A percentile compares a stretch with the other conserved stretches of the same genome.
Conservation (phyloP, 2,888 invertebrate species). For the Epicampocera succincta region DNA sequence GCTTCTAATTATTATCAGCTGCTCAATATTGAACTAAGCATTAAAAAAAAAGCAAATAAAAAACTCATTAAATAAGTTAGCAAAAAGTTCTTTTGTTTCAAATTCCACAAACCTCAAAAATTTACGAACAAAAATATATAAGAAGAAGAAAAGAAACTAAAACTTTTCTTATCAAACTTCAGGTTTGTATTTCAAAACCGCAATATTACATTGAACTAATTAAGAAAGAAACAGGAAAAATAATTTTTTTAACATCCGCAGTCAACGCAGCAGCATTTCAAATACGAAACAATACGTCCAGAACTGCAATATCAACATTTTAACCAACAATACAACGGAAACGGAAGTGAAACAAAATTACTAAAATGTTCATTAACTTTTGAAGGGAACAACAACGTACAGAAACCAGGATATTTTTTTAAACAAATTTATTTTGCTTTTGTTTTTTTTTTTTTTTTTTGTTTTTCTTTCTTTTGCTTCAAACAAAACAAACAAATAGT, state of each 20-base stretch:
- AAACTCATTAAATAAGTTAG: too few relatives aligned
- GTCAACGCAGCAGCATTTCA: slow-evolving; percentile 11
- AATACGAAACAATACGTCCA: slow-evolving; percentile 30
- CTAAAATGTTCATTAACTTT: slow-evolving; percentile 43
- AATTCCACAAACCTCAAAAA: too few relatives aligned
- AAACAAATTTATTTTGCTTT: background rate
- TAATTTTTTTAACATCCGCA: slow-evolving; percentile 43
- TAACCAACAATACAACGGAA: slow-evolving; percentile 36
- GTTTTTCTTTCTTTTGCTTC: background rate
- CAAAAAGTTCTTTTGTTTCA: too few relatives aligned
- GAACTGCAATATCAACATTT: slow-evolving; percentile 34
- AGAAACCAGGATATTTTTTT: slow-evolving; percentile 21
- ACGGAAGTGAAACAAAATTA: slow-evolving; percentile 50
- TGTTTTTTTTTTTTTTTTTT: background rate
- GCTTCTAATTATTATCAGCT: too few relatives aligned
- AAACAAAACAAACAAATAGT: slow-evolving; percentile 42
- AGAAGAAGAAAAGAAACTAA: too few relatives aligned
- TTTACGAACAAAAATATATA: too few relatives aligned
- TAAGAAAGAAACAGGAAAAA: slow-evolving; percentile 57
- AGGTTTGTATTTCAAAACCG: slow-evolving; percentile 24
- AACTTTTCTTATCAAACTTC: too few relatives aligned
- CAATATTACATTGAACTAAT: slow-evolving; percentile 62
- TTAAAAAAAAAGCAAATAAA: too few relatives aligned
- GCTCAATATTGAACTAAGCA: too few relatives aligned
- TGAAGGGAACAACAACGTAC: slow-evolving; percentile 12